phyloP scores from a whole-genome alignment of 2,113 vertebrate species.

The Oryzias curvinotus region DNA sequence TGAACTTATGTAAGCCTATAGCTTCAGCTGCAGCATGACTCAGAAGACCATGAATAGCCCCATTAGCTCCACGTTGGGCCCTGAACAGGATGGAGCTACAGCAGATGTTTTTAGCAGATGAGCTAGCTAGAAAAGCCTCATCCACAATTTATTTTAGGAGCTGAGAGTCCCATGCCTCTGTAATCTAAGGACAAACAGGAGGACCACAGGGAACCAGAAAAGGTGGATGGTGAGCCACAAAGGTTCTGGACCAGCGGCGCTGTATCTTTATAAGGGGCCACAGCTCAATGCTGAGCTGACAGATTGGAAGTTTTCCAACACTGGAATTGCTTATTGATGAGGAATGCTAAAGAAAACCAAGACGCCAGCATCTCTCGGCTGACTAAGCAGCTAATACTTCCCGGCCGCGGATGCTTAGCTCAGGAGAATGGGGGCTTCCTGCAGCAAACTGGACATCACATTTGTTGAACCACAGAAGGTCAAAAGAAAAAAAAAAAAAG shows the following conservation, averaged over 20 bases:
- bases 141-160: conserved; percentile 4
- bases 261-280: not conserved
- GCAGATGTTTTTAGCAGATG: conserved; percentile 1
- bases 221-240: not conserved
- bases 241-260: not conserved
- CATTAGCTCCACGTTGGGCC: not conserved
- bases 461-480: conserved; percentile 15
- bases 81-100: no score
- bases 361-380: conserved; percentile 43
- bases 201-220: not conserved
- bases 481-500: not conserved
- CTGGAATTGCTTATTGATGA: conserved; percentile 54
- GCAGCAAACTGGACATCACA: conserved; percentile 15
- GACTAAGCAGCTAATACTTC: conserved; percentile 14
- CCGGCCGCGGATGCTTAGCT: conserved; percentile 43
- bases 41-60: conserved; percentile 9
- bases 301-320: conserved; percentile 22
- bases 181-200: not conserved
- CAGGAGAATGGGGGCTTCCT: conserved; percentile 48
- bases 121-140: conserved; percentile 14
- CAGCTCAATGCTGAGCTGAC: conserved; percentile 19
- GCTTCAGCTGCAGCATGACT: conserved; percentile 8
- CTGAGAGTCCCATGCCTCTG: not conserved
- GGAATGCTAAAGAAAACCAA: conserved; percentile 41
- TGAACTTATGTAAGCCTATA: no score